phyloP scores from a whole-genome alignment of 2,113 vertebrate genomes.

The Nasalis larvatus region DNA sequence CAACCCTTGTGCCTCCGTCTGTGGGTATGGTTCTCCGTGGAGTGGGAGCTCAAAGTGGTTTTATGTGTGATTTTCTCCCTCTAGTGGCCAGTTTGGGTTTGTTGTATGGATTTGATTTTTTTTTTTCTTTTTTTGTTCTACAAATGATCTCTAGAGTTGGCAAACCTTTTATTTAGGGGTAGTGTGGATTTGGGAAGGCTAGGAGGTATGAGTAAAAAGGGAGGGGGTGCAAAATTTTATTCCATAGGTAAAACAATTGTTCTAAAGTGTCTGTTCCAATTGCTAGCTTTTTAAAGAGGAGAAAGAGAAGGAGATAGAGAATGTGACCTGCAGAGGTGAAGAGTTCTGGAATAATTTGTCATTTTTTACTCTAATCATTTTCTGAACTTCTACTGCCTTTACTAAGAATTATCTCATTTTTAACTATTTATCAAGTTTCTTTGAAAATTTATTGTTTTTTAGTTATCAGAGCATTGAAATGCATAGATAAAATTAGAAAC shows the following conservation, averaged over 20 bases:
- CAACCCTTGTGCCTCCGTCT: too few relatives aligned
- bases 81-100: slow-evolving; percentile 51
- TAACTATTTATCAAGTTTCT: background rate
- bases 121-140: background rate
- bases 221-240: background rate
- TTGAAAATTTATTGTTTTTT: background rate
- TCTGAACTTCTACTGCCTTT: background rate
- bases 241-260: background rate
- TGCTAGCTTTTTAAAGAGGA: background rate
- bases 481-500: background rate
- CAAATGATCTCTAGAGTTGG: background rate
- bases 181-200: background rate
- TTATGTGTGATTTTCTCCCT: slow-evolving; percentile 48
- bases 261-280: background rate
- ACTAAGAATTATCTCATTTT: background rate
- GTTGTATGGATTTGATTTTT: background rate
- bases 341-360: background rate
- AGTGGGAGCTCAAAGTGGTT: background rate
- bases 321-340: background rate
- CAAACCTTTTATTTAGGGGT: background rate
- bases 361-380: background rate
- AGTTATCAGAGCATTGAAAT: background rate
- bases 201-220: background rate
- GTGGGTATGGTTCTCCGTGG: background rate
- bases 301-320: background rate